Percentiles rank a stretch among this genome's conserved stretches.
These are phyloP conservation scores for Nothura maculosa DNA, from an alignment of 2,797 vertebrate species.

Conservation along the genomic window DNA sequence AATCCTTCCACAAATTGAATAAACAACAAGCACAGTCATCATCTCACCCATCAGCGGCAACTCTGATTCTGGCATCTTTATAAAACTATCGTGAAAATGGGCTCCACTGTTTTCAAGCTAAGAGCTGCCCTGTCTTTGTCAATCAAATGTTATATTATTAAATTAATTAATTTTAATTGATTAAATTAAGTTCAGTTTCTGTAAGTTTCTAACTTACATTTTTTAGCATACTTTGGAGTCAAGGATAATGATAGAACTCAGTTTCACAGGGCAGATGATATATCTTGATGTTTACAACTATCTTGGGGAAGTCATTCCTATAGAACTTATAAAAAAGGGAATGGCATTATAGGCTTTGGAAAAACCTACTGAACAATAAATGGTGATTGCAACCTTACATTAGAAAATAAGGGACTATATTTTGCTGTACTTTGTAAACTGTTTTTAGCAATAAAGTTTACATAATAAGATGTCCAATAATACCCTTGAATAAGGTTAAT, in stretches of 20 bases:
- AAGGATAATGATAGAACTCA: background rate
- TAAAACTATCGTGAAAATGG: too few relatives aligned
- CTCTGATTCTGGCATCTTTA: too few relatives aligned
- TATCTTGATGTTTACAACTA: too few relatives aligned
- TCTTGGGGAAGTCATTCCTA: background rate
- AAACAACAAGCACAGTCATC: too few relatives aligned
- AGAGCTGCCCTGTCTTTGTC: too few relatives aligned
- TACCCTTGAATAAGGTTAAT: background rate
- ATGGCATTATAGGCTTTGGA: background rate
- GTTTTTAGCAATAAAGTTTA: background rate
- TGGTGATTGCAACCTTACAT: background rate
- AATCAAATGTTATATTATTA: too few relatives aligned
- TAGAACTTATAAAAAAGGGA: background rate
- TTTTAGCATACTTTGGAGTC: background rate
- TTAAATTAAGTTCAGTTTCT: too few relatives aligned
- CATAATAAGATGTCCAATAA: background rate
- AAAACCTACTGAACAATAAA: background rate
- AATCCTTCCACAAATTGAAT: too few relatives aligned
- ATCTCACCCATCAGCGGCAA: too few relatives aligned
- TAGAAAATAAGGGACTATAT: background rate
- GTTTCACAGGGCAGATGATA: background rate
- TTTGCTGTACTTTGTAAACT: background rate
- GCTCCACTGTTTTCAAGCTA: too few relatives aligned
- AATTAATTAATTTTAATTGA: too few relatives aligned
- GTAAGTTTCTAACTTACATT: background rate